Conservation (phyloP, 92 coral and sea anemone species). For the Porites rus region DNA sequence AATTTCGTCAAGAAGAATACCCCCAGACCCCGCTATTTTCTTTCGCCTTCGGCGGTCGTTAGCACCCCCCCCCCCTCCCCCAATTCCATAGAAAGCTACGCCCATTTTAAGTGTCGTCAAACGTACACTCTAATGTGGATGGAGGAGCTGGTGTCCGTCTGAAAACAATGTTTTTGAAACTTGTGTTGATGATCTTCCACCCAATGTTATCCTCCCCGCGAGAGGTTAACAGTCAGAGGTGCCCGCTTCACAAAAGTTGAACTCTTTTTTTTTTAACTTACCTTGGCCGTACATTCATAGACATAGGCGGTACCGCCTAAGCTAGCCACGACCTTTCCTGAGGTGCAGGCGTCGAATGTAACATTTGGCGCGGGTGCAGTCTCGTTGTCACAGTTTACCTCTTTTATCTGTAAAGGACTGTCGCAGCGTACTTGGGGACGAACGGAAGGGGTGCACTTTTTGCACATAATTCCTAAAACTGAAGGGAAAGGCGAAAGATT, state of each 20-base stretch:
- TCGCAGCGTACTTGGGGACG: neutral
- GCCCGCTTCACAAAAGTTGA: neutral
- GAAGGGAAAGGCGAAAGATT: neutral
- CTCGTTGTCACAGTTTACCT: conserved; percentile 9
- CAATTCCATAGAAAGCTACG: no score
- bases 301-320: neutral
- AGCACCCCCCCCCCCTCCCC: no score
- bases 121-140: no score
- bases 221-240: no score
- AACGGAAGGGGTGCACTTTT: neutral
- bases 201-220: no score
- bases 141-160: no score
- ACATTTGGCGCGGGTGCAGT: neutral
- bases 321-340: neutral
- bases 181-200: no score
- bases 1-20: no score
- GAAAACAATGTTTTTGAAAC: no score
- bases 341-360: conserved; percentile 7
- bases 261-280: neutral
- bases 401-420: neutral
- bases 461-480: conserved; percentile 32
- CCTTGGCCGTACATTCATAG: conserved; percentile 14
- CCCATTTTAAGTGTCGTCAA: no score
- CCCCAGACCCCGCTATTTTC: no score
- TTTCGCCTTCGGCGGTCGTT: no score